Base-by-base conservation (phyloP, 1,140 invertebrate genomes). In the Geopemphigus sp. region DNA sequence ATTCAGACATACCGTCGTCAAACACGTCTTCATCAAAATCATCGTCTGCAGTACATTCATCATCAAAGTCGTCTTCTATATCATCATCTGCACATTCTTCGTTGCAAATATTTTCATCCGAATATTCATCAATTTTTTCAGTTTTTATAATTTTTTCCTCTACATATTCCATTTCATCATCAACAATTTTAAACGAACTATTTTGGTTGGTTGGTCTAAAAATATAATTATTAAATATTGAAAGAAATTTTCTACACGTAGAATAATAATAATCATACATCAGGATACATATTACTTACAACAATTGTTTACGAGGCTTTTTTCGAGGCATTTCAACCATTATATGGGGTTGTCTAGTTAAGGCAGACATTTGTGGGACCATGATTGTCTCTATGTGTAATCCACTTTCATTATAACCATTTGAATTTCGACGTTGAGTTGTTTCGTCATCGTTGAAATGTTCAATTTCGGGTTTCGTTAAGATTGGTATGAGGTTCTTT, bases 251-350 rank as follows among this genome's bases (percentile, higher is more conserved):
- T n/a, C 10, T 0, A 19, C 26, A 29, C 1, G 32, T 17, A 17
- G 1, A 11, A 32, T 0, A 19, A 63, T 29, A 63, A 29, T 63
- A 63, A 29, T 32, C 19, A 10, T 63, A 19, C 17, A 11, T 11
- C 10, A 32, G 1, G 17, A 24, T 59, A 24, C n/a, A n/a, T n/a
- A n/a, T n/a, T n/a, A n/a, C 74, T 47, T 63, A 78, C 74, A 78
- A 24, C 26, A 78, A 29, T n/a, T 78, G 74, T 78, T 78, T 78
- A 53, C 74, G 74, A 63, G 74, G 74, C 47, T 78, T 78, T 78
- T 78, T 78, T 0, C 74, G 74, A 63, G 57, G 57, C 1, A 78
- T 78, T 47, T 78, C 74, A 50, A 78, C 57, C 74, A 78, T 78
- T 6, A 78, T 47, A 1, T 78, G 74, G 8, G 74, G 50, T 19